Base-by-base conservation (phyloP, 2,797 vertebrate species). In the Numenius phaeopus region DNA sequence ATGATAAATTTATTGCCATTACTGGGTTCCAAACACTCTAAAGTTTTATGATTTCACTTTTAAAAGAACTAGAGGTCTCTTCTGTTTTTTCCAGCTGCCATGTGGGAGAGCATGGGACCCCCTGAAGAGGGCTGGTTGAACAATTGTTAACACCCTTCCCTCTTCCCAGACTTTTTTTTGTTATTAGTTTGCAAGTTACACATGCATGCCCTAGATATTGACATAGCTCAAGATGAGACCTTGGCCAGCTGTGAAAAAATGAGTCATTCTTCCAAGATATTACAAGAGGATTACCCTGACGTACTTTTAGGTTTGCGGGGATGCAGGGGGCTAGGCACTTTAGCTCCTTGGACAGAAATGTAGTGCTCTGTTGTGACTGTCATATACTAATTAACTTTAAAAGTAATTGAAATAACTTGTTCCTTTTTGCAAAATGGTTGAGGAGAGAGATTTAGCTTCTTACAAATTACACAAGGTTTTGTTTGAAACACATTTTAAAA, bases 41-140 rank as follows among this genome's bases (percentile, higher is more conserved):
- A 79, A 75, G 4, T 18, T 76, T 10, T 14, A 49, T 20, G 21
- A 47, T 42, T 85, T 80, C 14, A 23, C 10, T 40, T 7, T 65
- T 49, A 61, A 69, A 87, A 85, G 44, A 65, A 16, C 7, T 17
- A 54, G 14, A 34, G 2, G 2, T 32, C 4, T 85, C 10, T 79
- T 65, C 37, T 79, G 26, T 11, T 85, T 95, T 91, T 87, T 34
- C 11, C 12, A 24, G 27, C 9, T 72, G 27, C 69, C 23, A 14
- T 0, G 0, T 24, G 20, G 9, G 14, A 71, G 34, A 75, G 7
- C 14, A 32, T 17, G 4, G 16, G 11, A 87, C 16, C 5, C 20
- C 4, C 27, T 32, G 44, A 61, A 54, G 37, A 71, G 29, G 29
- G 5, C 11, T 70, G 30, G 6, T 58, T 29, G 16, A 71, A 69